phyloP scores from a whole-genome alignment of 2,888 invertebrate species.

The Notodromas monacha region DNA sequence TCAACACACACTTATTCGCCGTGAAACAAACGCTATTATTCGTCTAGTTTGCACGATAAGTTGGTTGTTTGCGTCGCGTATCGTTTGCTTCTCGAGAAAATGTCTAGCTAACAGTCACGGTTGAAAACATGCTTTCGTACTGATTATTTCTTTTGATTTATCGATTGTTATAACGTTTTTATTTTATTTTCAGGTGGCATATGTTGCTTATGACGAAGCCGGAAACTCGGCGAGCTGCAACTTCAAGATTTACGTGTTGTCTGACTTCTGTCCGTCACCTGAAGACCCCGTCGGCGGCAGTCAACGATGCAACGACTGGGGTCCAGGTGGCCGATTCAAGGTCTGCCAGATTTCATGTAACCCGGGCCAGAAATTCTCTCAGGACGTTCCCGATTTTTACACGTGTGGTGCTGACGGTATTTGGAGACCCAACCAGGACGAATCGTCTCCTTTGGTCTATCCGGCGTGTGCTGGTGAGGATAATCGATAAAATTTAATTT shows the following conservation, averaged over 20 bases:
- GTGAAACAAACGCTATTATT: no score
- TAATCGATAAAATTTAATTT: no score
- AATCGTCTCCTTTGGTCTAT: constrained; percentile 44
- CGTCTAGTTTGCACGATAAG: no score
- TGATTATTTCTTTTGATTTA: no score
- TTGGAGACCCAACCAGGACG: constrained; percentile 63
- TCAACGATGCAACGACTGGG: constrained; percentile 79
- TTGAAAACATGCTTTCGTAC: no score
- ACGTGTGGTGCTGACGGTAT: constrained; percentile 93
- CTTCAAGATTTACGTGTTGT: constrained; percentile 58
- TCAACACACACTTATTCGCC: no score
- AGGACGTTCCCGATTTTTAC: constrained; percentile 77
- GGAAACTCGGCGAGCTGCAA: constrained; percentile 68
- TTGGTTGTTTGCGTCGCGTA: no score
- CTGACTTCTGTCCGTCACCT: constrained; percentile 65
- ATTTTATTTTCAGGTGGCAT: no score
- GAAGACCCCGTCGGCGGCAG: constrained; percentile 64
- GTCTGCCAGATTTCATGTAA: constrained; percentile 71
- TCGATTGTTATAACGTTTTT: no score
- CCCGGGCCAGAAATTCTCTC: constrained; percentile 54
- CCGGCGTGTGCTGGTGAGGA: constrained; percentile 67
- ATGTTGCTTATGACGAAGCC: constrained; percentile 66
- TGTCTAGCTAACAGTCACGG: no score
- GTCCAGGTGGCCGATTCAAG: constrained; percentile 76
- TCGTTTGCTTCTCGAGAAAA: no score